Percentiles rank a stretch among this genome's conserved stretches.
Conservation (phyloP, 1,140 invertebrate genomes). For the Glossosoma conforme region DNA sequence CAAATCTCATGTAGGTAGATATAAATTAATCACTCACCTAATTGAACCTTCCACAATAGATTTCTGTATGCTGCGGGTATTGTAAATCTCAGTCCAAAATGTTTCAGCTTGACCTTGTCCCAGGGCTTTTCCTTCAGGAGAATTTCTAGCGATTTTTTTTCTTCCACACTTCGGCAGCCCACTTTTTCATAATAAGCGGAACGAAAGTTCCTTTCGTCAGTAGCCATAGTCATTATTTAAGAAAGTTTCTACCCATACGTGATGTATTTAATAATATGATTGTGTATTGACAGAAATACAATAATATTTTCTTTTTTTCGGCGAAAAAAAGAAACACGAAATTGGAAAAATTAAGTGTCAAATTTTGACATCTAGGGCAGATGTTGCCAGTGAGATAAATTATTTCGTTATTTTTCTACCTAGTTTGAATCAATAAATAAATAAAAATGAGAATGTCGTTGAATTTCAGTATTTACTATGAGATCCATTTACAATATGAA, state of each 20-base stretch:
- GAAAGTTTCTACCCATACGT: not conserved
- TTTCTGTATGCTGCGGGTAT: slow-evolving; percentile 76
- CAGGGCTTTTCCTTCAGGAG: slow-evolving; percentile 81
- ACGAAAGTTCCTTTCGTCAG: slow-evolving; percentile 81
- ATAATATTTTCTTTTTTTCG: too few species aligned
- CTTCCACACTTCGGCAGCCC: slow-evolving; percentile 83
- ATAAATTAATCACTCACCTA: slow-evolving; percentile 51
- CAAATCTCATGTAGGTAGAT: too few species aligned
- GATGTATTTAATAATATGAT: not conserved
- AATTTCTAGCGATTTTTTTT: slow-evolving; percentile 90
- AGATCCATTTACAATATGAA: too few species aligned
- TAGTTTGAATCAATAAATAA: too few species aligned
- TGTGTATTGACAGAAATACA: too few species aligned
- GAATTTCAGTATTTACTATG: too few species aligned
- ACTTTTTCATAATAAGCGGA: slow-evolving; percentile 88
- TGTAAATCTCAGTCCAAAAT: slow-evolving; percentile 78
- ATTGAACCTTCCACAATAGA: slow-evolving; percentile 80
- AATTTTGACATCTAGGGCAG: too few species aligned
- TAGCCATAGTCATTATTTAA: slow-evolving; percentile 37
- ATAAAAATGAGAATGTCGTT: too few species aligned
- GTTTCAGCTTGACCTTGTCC: slow-evolving; percentile 74
- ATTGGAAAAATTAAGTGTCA: too few species aligned
- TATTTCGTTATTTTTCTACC: too few species aligned
- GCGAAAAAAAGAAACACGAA: too few species aligned
- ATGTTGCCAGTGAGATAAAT: too few species aligned